Percentiles rank a stretch among this genome's conserved stretches.
These are phyloP conservation scores for Sparidentex hasta DNA, from an alignment of 2,797 vertebrate genomes.

Conservation along the genomic window DNA sequence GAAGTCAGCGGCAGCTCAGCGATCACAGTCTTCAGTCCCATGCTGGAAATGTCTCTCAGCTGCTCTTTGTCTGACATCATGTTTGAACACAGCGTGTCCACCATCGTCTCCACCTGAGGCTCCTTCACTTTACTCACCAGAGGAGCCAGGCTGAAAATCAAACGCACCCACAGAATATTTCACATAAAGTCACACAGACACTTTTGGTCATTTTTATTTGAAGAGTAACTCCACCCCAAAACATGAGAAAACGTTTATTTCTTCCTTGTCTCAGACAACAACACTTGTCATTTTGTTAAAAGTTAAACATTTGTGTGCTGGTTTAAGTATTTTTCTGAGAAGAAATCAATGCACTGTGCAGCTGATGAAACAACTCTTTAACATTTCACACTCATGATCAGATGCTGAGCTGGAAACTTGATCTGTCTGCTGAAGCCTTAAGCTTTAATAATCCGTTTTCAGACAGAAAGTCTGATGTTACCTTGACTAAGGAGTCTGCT, in stretches of 20 bases:
- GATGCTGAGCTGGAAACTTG: neutral
- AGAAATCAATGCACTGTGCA: neutral
- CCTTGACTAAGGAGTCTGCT: neutral
- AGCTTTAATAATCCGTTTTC: neutral
- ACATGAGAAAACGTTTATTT: no score
- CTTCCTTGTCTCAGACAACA: neutral
- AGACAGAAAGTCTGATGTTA: no score
- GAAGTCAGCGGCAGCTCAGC: constrained; percentile 90
- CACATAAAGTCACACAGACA: no score
- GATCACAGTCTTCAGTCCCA: constrained; percentile 96
- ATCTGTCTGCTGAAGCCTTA: neutral
- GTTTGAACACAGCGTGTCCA: constrained; percentile 94
- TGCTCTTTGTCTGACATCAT: constrained; percentile 96
- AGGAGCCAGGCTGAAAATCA: constrained; percentile 89
- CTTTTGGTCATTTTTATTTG: no score
- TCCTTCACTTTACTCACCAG: constrained; percentile 97
- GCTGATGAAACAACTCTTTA: neutral
- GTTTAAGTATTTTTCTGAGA: no score
- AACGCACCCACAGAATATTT: neutral
- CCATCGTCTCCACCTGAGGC: constrained; percentile 95
- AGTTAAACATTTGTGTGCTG: no score
- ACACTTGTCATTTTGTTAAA: neutral
- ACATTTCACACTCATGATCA: neutral
- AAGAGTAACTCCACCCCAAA: no score
- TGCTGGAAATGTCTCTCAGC: constrained; percentile 95